Conservation (phyloP, 2,113 vertebrate species). For the Naja naja region DNA sequence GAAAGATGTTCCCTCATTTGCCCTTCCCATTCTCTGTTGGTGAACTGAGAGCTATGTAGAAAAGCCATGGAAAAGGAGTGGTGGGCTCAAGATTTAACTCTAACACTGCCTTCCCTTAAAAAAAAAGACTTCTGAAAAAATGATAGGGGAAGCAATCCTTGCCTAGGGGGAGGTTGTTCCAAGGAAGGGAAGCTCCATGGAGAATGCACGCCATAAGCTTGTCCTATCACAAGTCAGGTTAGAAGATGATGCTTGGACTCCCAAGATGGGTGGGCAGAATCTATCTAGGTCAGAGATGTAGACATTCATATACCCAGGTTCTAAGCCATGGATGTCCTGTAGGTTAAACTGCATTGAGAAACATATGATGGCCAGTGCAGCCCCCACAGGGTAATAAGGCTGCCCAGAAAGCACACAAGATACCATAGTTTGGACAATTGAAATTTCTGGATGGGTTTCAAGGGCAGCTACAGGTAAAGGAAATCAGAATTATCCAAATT, state of each 20-base stretch:
- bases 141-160: not conserved
- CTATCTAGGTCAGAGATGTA: not conserved
- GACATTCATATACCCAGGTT: not conserved
- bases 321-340: not conserved
- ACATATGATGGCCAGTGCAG: not conserved
- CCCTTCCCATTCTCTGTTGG: conserved; percentile 9
- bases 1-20: conserved; percentile 63
- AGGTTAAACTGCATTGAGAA: not conserved
- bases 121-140: not conserved
- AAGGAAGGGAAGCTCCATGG: not conserved
- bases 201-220: not conserved
- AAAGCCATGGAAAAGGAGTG: not conserved
- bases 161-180: not conserved
- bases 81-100: not conserved
- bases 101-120: not conserved
- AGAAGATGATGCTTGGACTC: not conserved
- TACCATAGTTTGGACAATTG: not conserved
- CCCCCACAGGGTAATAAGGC: not conserved
- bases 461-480: not conserved
- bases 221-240: not conserved
- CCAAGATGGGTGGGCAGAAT: not conserved
- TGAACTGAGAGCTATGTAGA: conserved; percentile 50
- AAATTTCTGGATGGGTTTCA: not conserved
- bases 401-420: not conserved
- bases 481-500: not conserved